Evolutionary conservation across 2,888 invertebrate species (phyloP), one percentile per base, ranked within the genome.

Genomic region (Lycaena phlaeas): DNA sequence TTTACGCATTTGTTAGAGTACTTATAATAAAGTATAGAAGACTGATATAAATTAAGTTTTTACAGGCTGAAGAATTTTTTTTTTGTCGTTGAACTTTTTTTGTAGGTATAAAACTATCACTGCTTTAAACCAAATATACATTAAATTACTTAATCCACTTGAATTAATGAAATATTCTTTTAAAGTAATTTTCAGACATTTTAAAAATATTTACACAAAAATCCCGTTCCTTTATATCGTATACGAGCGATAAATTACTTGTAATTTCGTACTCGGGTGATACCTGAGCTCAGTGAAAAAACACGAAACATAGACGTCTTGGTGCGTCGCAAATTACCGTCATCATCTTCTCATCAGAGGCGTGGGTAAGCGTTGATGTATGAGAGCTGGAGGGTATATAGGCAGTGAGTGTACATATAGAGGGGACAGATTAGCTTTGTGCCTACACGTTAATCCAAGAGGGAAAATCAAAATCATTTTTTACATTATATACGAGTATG

Each of bases 261-360:
- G 82, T 82, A 81, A 84, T 84, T 81, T 81, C 64, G 79, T 75
- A 74, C 76, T 68, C 66, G 70, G 73, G 74, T 79, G 79, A 81
- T 84, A 84, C 84, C 82, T 82, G 79, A 73, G 77, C 72, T 61
- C 70, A 67, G 75, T 74, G 75, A 81, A 84, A 84, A 82, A 84
- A 84, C 76, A 71, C 71, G 81, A 77, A 76, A 81, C 81, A 82
- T 81, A 84, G 82, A 79, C 82, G 82, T 84, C 84, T 82, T 68
- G 82, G 78, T 78, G 84, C 79, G 79, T 81, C 84, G 82, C 79
- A 84, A 84, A 84, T 84, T 76, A 82, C 76, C 62, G 75, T 82
- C 79, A 84, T 84, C 84, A 84, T 84, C 81, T 82, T 82, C 84
- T 82, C 84, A 84, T 84, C 84, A 84, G 70, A 60, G 69, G 61